phyloP scores from a whole-genome alignment of 2,113 vertebrate species.

The Loxodonta africana region DNA sequence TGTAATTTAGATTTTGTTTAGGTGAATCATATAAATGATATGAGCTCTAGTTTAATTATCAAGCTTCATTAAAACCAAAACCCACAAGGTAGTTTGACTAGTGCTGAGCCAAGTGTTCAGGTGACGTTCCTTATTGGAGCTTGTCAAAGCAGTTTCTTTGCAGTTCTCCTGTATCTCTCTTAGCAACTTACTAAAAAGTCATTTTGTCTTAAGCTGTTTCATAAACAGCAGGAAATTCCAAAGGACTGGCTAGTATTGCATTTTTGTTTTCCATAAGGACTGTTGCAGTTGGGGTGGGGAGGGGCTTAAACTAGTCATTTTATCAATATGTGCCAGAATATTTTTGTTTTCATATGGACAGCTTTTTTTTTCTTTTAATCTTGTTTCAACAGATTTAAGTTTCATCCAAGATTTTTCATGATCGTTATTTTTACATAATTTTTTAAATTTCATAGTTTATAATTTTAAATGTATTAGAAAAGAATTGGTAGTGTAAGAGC shows the following conservation, averaged over 20 bases:
- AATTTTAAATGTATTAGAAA: conserved; percentile 18
- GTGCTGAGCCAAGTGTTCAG: neutral
- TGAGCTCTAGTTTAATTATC: neutral
- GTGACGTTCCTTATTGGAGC: neutral
- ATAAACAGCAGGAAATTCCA: conserved; percentile 66
- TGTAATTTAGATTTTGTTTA: conserved; percentile 65
- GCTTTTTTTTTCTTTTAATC: neutral
- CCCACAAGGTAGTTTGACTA: conserved; percentile 6
- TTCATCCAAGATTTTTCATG: conserved; percentile 39
- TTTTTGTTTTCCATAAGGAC: conserved; percentile 67
- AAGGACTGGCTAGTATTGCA: conserved; percentile 24
- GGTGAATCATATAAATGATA: conserved; percentile 27
- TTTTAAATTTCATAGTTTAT: conserved; percentile 31
- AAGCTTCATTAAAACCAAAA: conserved; percentile 60
- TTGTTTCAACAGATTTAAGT: conserved; percentile 26
- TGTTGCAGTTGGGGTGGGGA: neutral
- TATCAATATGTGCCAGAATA: conserved; percentile 21
- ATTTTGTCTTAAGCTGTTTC: conserved; percentile 75
- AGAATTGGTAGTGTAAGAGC: neutral
- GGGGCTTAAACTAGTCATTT: neutral
- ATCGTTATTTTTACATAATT: neutral
- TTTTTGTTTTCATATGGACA: conserved; percentile 19
- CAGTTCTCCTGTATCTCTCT: conserved; percentile 15
- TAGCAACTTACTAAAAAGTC: conserved; percentile 38
- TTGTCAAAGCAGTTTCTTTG: conserved; percentile 56